Base-by-base conservation (phyloP, 2,797 vertebrate genomes). In the Rhadinocentrus ornatus region DNA sequence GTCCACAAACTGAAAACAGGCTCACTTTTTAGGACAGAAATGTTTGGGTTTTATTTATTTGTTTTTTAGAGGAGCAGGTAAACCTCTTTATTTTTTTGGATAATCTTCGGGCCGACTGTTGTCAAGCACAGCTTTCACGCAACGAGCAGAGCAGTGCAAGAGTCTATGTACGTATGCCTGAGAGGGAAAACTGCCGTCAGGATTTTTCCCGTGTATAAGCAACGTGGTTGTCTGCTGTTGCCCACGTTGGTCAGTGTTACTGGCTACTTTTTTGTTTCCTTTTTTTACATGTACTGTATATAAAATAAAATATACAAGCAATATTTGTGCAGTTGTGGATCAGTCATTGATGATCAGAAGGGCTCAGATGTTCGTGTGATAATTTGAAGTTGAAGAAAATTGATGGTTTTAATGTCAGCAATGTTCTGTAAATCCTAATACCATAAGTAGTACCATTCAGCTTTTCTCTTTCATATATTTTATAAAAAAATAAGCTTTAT, bases 221-320 rank as follows among this genome's bases (percentile, higher is more conserved):
- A 88, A 91, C 91, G 78, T 79, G 87, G 89, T 85, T 81, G 71
- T 91, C 87, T 90, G 87, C 85, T 86, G 89, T 93, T 91, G 87
- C 87, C 84, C 81, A 78, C 50, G 64, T 86, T 65, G 77, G 88
- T 91, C 89, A 91, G 91, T 86, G 85, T 87, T 93, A 86, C 91
- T 92, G 92, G 91, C 92, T 86, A 89, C 69, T 87, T 85, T 77
- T 50, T 86, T 78, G 27, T 88, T 88, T 83, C 85, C 86, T 56
- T 15, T 87, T 92, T 93, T 84, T 93, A 92, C 91, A 92, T 94
- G 93, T 95, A 90, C 91, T 94, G 93, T 95, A 94, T 80, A 93
- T 95, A 94, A 93, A 95, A 95, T 95, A 95, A 95, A 95, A 93
- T 94, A 93, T 93, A 92, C 93, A 94, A 93, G 92, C 92, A 92